These are phyloP conservation scores for Trichogramma pretiosum DNA, from an alignment of 1,140 invertebrate genomes.

Conservation along the genomic window DNA sequence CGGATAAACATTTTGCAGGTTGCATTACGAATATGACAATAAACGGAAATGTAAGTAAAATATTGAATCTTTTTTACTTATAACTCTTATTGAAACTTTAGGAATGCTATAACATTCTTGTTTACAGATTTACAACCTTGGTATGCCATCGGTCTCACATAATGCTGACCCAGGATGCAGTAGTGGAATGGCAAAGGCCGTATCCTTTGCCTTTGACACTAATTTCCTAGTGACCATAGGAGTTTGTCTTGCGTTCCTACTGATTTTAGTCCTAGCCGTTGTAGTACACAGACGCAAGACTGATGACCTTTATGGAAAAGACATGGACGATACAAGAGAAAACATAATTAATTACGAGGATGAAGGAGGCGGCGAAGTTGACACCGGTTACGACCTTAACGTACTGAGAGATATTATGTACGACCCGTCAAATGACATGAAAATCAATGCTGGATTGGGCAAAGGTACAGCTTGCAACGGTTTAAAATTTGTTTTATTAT, in stretches of 20 bases:
- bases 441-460: conserved; percentile 22
- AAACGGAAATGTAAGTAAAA: conserved; percentile 54
- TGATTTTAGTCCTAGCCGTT: conserved; percentile 76
- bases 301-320: conserved; percentile 82
- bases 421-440: conserved; percentile 48
- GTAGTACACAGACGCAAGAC: conserved; percentile 75
- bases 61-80: conserved; percentile 2
- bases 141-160: conserved; percentile 56
- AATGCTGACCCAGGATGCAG: conserved; percentile 64
- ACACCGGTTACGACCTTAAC: conserved; percentile 87
- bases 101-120: conserved; percentile 1
- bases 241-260: conserved; percentile 65
- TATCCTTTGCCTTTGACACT: conserved; percentile 70
- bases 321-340: conserved; percentile 91
- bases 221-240: conserved; percentile 79
- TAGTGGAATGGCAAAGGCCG: conserved; percentile 58
- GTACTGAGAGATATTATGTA: conserved; percentile 68
- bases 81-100: neutral
- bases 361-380: conserved; percentile 91
- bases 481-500: conserved; percentile 13
- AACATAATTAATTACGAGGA: conserved; percentile 97
- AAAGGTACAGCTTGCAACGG: no score
- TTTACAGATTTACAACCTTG: conserved; percentile 64
- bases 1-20: conserved; percentile 62
- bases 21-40: conserved; percentile 81